Base-by-base conservation (phyloP, 2,797 vertebrate species). In the Naso thynnoides region DNA sequence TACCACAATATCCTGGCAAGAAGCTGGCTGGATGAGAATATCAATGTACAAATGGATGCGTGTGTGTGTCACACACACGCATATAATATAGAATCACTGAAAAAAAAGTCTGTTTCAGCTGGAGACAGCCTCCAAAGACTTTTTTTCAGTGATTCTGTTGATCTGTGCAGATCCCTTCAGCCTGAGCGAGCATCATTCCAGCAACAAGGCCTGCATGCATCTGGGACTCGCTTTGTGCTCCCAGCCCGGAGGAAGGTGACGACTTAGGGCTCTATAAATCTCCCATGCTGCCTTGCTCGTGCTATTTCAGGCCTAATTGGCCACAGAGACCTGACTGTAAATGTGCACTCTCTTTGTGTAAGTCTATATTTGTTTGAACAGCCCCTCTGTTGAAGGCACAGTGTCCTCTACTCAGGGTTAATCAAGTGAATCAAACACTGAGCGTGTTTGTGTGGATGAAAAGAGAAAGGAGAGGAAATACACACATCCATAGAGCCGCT, bases 281-380 rank as follows among this genome's bases (percentile, higher is more conserved):
- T 85, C 61, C 62, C 44, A 36, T 18, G 60, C 59, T 70, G 79
- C 70, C 73, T 6, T 5, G 72, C 63, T 60, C n/a, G n/a, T 73
- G 70, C 71, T 86, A 73, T 85, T 88, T 87, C 70, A 63, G 69
- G 84, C 82, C 69, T 29, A 76, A 85, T 61, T 75, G 68, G 69
- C 73, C 63, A n/a, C 79, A 73, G 79, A 82, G 78, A 69, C 63
- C 31, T 33, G 47, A 55, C 65, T 70, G 72, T 82, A 77, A 83
- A 79, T 78, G 73, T 82, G 57, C 69, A 10, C 66, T 85, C 74
- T 73, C 70, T 76, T 67, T 77, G 57, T 72, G 49, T 49, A 79
- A 65, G 77, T 88, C 68, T 86, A 78, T 84, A 87, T 84, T 81
- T 83, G 79, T 86, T 79, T 85, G 39, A 79, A 60, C 55, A 55